phyloP scores from a whole-genome alignment of 2,797 vertebrate species.

The Mustela erminea region DNA sequence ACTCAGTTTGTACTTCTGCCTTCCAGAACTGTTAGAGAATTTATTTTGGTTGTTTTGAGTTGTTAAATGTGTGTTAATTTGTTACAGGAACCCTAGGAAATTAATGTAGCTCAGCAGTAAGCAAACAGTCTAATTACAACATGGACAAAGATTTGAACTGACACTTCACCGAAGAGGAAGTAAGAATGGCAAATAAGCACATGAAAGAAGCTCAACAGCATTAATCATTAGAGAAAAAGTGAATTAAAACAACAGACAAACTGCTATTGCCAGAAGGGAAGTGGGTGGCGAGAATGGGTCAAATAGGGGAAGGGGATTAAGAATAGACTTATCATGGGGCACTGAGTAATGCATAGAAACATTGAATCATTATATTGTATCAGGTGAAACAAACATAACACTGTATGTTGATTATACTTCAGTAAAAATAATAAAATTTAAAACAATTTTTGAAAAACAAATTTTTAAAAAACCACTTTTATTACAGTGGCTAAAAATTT shows the following conservation, averaged over 20 bases:
- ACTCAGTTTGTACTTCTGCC: background rate
- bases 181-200: background rate
- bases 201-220: background rate
- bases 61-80: background rate
- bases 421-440: background rate
- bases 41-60: slow-evolving; percentile 3
- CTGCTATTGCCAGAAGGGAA: background rate
- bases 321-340: background rate
- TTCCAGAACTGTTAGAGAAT: background rate
- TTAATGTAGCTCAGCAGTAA: background rate
- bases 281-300: background rate
- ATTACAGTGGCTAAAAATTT: background rate
- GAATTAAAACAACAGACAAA: slow-evolving; percentile 5
- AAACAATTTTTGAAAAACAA: background rate
- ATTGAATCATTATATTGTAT: background rate
- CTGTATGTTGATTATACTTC: background rate
- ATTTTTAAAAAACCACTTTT: background rate
- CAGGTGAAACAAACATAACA: background rate
- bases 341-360: background rate
- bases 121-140: slow-evolving; percentile 13
- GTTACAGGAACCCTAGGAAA: background rate
- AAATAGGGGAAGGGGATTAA: background rate
- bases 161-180: background rate
- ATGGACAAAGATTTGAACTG: background rate
- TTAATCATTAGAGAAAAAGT: slow-evolving; percentile 1